Evolutionary conservation across 1,140 invertebrate species (phyloP).

Genomic region (Drepana arcuata): DNA sequence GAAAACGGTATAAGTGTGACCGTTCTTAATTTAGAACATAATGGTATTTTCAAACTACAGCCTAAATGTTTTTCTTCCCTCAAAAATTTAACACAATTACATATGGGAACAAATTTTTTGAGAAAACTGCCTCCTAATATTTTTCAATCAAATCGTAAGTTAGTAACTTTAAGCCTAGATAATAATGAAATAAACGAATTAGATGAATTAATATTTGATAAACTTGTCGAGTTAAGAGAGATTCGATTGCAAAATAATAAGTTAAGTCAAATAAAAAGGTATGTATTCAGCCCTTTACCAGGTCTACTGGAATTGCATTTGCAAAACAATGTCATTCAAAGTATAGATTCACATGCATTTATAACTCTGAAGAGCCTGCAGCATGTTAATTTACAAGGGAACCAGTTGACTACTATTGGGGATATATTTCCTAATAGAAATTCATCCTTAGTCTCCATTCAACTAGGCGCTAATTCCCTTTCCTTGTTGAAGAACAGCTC

Average conservation of each 20-base stretch:
- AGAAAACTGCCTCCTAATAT: conserved; percentile 81
- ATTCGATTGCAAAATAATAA: conserved; percentile 91
- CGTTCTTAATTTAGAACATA: conserved; percentile 90
- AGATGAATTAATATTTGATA: conserved; percentile 84
- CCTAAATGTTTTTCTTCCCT: conserved; percentile 80
- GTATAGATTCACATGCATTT: conserved; percentile 88
- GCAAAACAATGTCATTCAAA: conserved; percentile 87
- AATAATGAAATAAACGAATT: conserved; percentile 90
- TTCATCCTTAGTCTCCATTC: conserved; percentile 86
- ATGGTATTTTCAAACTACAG: conserved; percentile 86
- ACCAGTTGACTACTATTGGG: conserved; percentile 82
- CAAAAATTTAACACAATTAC: conserved; percentile 84
- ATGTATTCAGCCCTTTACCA: conserved; percentile 86
- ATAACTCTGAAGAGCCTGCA: conserved; percentile 86
- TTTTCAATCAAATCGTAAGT: conserved; percentile 80
- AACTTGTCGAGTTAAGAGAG: conserved; percentile 81
- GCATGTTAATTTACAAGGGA: conserved; percentile 90
- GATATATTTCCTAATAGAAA: conserved; percentile 84
- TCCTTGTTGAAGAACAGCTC: conserved; percentile 83
- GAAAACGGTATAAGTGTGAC: conserved; percentile 81
- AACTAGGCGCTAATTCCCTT: conserved; percentile 88
- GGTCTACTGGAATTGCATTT: conserved; percentile 87
- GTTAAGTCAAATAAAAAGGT: conserved; percentile 80
- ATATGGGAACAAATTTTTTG: conserved; percentile 90
- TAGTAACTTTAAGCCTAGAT: conserved; percentile 90